A percentile compares a stretch with the other conserved stretches of the same genome.
Evolutionary conservation across 2,888 invertebrate genomes (phyloP).

Genomic region (Torymus tubicola): DNA sequence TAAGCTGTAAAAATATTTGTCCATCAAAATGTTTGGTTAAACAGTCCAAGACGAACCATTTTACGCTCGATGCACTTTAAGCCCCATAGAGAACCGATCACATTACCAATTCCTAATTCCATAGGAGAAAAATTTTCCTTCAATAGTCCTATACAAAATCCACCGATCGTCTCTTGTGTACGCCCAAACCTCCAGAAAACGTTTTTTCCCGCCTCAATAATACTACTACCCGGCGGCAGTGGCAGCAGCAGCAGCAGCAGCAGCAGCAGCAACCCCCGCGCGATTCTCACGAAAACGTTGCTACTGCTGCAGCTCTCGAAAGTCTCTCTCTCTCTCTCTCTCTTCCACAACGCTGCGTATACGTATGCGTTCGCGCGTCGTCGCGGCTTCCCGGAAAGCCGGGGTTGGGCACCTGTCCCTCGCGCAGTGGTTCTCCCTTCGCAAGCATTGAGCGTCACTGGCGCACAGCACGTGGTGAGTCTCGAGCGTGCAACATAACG

Average conservation of each 20-base stretch:
- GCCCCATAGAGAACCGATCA: too few species aligned
- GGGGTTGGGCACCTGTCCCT: slow-evolving; percentile 75
- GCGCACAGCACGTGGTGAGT: slow-evolving; percentile 6
- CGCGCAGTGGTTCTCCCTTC: slow-evolving; percentile 69
- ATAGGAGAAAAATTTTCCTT: too few species aligned
- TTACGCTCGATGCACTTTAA: too few species aligned
- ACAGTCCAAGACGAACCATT: too few species aligned
- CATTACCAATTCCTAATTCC: too few species aligned
- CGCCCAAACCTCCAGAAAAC: neutral
- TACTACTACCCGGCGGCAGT: slow-evolving; percentile 61
- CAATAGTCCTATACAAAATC: neutral
- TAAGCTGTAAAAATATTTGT: too few species aligned
- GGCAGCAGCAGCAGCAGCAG: slow-evolving; percentile 62
- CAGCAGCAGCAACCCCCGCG: too few species aligned
- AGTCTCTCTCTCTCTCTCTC: too few species aligned
- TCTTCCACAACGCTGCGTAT: too few species aligned
- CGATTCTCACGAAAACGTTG: too few species aligned
- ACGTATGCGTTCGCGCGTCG: slow-evolving; percentile 29
- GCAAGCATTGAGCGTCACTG: slow-evolving; percentile 63
- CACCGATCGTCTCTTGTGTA: neutral
- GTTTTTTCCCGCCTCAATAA: slow-evolving; percentile 42
- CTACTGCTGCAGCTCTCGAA: too few species aligned
- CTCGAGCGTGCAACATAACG: neutral
- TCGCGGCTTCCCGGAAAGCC: slow-evolving; percentile 73
- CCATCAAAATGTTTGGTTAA: too few species aligned